Percentiles rank a stretch among this genome's conserved stretches.
Evolutionary conservation across 2,113 vertebrate species (phyloP).

Genomic region (Hydropotes inermis): DNA sequence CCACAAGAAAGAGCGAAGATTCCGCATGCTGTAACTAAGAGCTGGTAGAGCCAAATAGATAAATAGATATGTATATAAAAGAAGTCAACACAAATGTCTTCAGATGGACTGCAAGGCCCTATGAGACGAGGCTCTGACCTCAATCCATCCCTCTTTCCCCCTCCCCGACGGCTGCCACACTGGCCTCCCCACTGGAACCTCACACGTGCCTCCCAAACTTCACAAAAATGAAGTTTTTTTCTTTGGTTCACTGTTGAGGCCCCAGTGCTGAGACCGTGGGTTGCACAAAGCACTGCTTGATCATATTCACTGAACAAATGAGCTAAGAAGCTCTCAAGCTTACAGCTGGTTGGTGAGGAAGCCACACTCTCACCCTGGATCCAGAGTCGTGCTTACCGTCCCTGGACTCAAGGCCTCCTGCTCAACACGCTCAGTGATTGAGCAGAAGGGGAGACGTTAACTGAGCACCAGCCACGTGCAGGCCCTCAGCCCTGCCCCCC

Average conservation of each 20-base stretch:
- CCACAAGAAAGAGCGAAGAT: background rate
- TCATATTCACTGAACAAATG: background rate
- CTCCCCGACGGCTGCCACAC: background rate
- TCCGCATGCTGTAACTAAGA: background rate
- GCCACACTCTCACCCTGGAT: background rate
- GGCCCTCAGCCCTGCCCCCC: accelerated
- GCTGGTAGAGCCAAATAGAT: background rate
- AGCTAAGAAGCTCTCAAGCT: background rate
- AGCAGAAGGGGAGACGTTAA: no score
- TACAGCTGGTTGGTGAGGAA: background rate
- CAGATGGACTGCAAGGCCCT: background rate
- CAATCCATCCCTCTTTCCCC: no score
- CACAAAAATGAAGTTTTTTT: accelerated
- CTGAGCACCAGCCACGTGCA: background rate
- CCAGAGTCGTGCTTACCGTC: background rate
- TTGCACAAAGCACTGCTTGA: background rate
- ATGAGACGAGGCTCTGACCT: background rate
- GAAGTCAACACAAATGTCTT: background rate
- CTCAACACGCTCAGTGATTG: accelerated
- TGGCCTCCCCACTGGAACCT: background rate
- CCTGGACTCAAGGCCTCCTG: background rate
- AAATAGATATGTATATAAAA: background rate
- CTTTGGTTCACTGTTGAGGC: no score
- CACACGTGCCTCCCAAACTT: no score
- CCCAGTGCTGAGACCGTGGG: background rate